Percentiles rank a stretch among this genome's conserved stretches.
Conservation (phyloP, 2,113 vertebrate species). For the Scartelaos histophorus region DNA sequence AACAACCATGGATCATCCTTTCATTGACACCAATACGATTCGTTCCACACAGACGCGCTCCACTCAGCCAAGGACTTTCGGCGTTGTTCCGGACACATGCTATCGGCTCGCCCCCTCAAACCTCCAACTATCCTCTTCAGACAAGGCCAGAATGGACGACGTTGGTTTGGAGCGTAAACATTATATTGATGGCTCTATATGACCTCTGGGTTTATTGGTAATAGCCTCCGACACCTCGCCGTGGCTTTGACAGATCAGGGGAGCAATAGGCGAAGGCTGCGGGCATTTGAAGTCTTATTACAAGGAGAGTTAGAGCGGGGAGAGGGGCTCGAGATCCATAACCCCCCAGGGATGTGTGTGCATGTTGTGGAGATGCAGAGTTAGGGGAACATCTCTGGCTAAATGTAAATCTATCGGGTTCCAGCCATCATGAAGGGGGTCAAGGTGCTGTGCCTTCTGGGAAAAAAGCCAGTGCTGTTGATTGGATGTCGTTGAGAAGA, state of each 20-base stretch:
- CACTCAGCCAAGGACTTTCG: background rate
- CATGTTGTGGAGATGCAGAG: slow-evolving; percentile 37
- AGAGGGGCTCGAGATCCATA: slow-evolving; percentile 47
- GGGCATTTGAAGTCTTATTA: slow-evolving; percentile 58
- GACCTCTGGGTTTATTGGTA: slow-evolving; percentile 47
- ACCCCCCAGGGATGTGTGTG: slow-evolving; percentile 50
- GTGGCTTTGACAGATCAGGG: slow-evolving; percentile 60
- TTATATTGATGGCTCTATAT: slow-evolving; percentile 42
- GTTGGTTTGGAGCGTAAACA: slow-evolving; percentile 49
- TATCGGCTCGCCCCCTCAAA: background rate
- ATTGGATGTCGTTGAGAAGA: slow-evolving; percentile 11
- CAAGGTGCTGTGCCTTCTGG: slow-evolving; percentile 27
- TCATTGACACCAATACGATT: slow-evolving; percentile 5
- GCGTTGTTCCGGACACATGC: background rate
- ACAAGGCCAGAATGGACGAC: slow-evolving; percentile 30
- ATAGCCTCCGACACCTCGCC: slow-evolving; percentile 53
- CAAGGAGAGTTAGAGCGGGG: slow-evolving; percentile 44
- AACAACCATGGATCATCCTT: background rate
- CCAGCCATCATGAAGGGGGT: slow-evolving; percentile 30
- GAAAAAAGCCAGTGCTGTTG: slow-evolving; percentile 20
- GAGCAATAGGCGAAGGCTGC: slow-evolving; percentile 48
- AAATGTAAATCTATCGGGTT: slow-evolving; percentile 38
- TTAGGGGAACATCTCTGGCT: slow-evolving; percentile 22
- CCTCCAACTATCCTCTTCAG: background rate
- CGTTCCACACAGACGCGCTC: background rate